Evolutionary conservation across 2,888 invertebrate species (phyloP), one percentile per base, ranked within the genome.

Genomic region (Drosophila histrio): DNA sequence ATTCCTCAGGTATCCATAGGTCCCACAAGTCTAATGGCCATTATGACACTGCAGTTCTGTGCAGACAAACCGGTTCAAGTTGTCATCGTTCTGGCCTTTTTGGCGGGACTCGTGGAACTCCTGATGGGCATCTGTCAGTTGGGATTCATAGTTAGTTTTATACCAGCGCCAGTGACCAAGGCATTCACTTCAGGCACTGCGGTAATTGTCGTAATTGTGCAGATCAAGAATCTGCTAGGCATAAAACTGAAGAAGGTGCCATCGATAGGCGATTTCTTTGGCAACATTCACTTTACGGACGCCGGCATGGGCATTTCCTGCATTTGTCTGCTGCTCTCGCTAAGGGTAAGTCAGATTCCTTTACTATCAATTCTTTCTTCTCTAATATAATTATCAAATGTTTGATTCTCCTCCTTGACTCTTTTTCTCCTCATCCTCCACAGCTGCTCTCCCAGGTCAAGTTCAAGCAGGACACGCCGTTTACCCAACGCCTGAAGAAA

Each of bases 11-110:
- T 96, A 2, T 96, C 96, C 0, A 96, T 97, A 74, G 97, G 98
- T n/a, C 98, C 98, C 0, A 98, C 98, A 0, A 97, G 97, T 79
- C 94, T 98, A 65, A 97, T 98, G 97, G 95, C 98, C 30, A 93
- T 98, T 52, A 92, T 98, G 83, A 96, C 96, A 28, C 92, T 95
- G 68, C 95, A 96, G 87, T 95, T 94, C 79, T 95, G 95, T 50
- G 93, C 93, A 67, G 94, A 94, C 22, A 93, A 95, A 79, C 95
- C 96, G 1, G 89, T 94, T 0, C 95, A 96, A 85, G 95, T 94
- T 90, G 95, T 96, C 8, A 93, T 96, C 66, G 93, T 97, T 54
- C 93, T 97, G 19, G 94, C 95, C 19, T 96, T 97, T 90, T 91
- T 97, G 7, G 93, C 95, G 6, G 97, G 97, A 24, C 93, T 95